phyloP scores from a whole-genome alignment of 2,888 invertebrate genomes.

The Epiblema foenella region DNA sequence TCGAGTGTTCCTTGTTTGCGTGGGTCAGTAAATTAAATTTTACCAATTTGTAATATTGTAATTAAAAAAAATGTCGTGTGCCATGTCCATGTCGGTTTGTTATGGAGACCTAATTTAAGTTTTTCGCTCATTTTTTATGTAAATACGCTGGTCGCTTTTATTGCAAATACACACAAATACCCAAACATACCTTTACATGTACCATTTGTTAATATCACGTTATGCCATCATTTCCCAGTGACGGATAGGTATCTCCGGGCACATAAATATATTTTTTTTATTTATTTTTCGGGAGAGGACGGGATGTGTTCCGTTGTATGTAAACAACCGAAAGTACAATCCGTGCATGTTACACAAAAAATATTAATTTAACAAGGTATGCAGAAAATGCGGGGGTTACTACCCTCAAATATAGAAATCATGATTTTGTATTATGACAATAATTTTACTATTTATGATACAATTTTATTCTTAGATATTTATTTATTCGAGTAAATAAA shows the following conservation, averaged over 20 bases:
- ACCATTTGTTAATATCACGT: not conserved
- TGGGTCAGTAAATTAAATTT: not conserved
- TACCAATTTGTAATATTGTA: too few species aligned
- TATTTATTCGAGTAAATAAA: not conserved
- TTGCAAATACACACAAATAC: not conserved
- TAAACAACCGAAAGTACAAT: too few species aligned
- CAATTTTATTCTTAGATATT: not conserved
- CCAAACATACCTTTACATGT: not conserved
- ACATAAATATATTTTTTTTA: too few species aligned
- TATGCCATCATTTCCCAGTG: too few species aligned
- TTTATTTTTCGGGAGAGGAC: too few species aligned
- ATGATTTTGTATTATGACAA: not conserved
- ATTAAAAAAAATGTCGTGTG: too few species aligned
- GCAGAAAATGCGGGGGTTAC: not conserved
- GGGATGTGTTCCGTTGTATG: too few species aligned
- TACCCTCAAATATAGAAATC: not conserved
- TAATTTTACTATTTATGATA: not conserved
- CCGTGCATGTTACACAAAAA: not conserved
- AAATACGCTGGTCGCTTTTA: slow-evolving; percentile 26
- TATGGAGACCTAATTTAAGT: not conserved
- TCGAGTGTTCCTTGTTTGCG: too few species aligned
- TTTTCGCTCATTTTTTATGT: not conserved
- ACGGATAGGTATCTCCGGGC: too few species aligned
- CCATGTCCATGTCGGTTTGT: not conserved
- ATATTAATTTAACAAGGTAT: not conserved